Evolutionary conservation across 2,888 invertebrate species (phyloP), one percentile per base, ranked within the genome.

Genomic region (Seira ritae): DNA sequence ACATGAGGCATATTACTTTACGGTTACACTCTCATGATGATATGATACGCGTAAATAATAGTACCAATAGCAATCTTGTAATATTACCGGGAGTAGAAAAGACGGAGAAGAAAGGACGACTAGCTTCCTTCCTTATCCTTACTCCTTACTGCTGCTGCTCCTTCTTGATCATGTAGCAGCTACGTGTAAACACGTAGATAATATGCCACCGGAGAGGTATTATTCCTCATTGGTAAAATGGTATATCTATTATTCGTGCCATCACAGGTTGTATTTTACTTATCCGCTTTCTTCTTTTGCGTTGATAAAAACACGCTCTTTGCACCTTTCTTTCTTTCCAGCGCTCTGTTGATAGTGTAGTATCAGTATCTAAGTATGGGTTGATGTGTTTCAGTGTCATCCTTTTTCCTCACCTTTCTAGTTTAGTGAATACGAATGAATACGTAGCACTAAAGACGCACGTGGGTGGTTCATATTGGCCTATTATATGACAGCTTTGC

Each of bases 181-280:
- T 42, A 42, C 6, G 42, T 12, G 42, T 42, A 42, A 42, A 42
- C 42, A 42, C 23, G 10, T 4, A 22, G 4, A 50, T 70, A 70
- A 70, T 70, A 70, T 70, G 70, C 70, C 70, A 50, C 70, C 10
- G n/a, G 70, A 70, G 70, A 70, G 70, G 46, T 70, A 70, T 70
- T 70, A 70, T 70, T 70, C 42, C 70, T 70, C 70, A 70, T 70
- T 50, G 50, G 70, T 70, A 70, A 70, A 42, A 70, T 70, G 70
- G 70, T 50, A 42, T 70, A 70, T 70, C 70, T 42, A 50, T 70
- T 70, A 70, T 70, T 70, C 70, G 46, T 46, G 70, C 2, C 15
- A n/a, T n/a, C n/a, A n/a, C n/a, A 50, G 22, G 1, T 42, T 70
- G 50, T 12, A 42, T 42, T 42, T 42, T 42, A 50, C 55, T 70